Evolutionary conservation across 2,797 vertebrate genomes (phyloP).

Genomic region (Rhabdophis nuchalis): DNA sequence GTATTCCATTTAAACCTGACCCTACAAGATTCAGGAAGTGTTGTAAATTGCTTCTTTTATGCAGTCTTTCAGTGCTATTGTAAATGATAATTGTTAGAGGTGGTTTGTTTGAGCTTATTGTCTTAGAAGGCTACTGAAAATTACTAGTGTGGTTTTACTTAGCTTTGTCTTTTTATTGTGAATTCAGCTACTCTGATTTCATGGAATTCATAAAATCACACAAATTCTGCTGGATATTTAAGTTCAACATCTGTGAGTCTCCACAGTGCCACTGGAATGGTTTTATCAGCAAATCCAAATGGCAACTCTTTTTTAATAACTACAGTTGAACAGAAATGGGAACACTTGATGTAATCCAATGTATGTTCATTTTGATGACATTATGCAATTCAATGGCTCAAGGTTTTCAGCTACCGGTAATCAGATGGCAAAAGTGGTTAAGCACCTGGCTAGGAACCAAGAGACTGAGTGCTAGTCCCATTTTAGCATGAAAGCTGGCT

Average conservation of each 20-base stretch:
- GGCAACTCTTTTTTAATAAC: background rate
- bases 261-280: background rate
- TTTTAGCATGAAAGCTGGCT: background rate
- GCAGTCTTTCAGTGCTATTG: background rate
- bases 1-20: background rate
- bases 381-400: background rate
- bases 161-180: background rate
- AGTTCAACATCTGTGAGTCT: background rate
- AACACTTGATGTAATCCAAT: background rate
- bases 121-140: background rate
- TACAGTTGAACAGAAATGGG: background rate
- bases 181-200: background rate
- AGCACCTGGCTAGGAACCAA: background rate
- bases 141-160: background rate
- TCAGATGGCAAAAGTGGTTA: background rate
- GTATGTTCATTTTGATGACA: background rate
- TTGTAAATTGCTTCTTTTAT: background rate
- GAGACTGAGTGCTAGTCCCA: background rate
- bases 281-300: background rate
- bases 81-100: background rate
- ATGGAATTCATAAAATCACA: constrained; percentile 10
- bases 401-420: background rate
- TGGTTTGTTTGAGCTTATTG: constrained; percentile 1
- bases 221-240: background rate
- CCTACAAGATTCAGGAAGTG: background rate